These are phyloP conservation scores for Anguilla pacifica DNA, from an alignment of 2,797 vertebrate genomes.

Conservation along the genomic window DNA sequence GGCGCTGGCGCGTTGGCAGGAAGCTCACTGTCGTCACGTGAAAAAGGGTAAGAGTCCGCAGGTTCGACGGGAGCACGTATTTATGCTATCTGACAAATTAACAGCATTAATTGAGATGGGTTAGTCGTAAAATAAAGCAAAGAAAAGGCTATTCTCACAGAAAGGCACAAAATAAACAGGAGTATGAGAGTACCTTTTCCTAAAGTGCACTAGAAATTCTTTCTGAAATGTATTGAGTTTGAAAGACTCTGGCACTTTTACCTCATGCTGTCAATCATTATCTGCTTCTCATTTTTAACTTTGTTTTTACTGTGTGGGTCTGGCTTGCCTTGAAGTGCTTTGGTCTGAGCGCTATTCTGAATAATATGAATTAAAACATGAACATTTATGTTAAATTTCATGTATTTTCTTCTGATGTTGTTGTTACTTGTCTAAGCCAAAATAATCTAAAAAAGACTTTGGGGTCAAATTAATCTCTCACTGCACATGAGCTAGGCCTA, in stretches of 20 bases:
- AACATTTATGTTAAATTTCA: slow-evolving; percentile 7
- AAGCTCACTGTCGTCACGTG: slow-evolving; percentile 50
- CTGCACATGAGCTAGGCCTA: background rate
- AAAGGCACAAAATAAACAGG: background rate
- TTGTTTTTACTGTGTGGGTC: background rate
- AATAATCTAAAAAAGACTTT: slow-evolving; percentile 9
- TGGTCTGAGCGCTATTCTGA: background rate
- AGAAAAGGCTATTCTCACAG: background rate
- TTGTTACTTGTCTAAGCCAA: background rate
- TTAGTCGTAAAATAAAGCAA: background rate
- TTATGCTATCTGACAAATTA: background rate
- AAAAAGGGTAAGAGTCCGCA: slow-evolving; percentile 63
- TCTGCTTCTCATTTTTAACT: background rate
- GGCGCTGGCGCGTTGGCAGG: slow-evolving; percentile 55
- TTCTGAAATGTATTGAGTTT: slow-evolving; percentile 12
- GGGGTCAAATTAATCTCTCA: background rate
- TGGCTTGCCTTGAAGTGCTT: background rate
- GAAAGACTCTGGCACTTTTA: background rate
- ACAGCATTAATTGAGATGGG: background rate
- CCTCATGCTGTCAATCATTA: slow-evolving; percentile 1
- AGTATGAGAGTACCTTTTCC: background rate
- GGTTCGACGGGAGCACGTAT: slow-evolving; percentile 43
- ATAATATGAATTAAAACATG: background rate
- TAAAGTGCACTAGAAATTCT: slow-evolving; percentile 2
- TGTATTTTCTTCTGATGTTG: background rate